These are phyloP conservation scores for Caenorhabditis auriculariae DNA, from an alignment of 2,888 invertebrate genomes.

Conservation along the genomic window DNA sequence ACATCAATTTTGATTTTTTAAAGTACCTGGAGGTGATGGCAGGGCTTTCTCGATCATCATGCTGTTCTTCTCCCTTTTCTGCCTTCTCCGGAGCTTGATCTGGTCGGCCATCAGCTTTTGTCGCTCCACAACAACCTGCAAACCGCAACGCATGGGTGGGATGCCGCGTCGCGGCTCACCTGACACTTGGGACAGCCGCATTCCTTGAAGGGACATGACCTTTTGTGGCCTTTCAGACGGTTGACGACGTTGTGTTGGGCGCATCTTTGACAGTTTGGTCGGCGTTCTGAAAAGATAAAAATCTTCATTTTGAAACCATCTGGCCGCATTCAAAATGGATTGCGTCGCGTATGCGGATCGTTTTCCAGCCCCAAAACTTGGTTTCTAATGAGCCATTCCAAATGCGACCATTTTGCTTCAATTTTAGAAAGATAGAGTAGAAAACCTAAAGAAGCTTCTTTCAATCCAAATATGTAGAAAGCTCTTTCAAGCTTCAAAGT, in stretches of 20 bases:
- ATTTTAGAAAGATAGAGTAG: too few species aligned
- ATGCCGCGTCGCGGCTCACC: slow-evolving; percentile 8
- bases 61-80: slow-evolving; percentile 47
- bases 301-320: too few species aligned
- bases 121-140: slow-evolving; percentile 48
- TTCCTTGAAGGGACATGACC: slow-evolving; percentile 48
- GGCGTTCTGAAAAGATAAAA: slow-evolving; percentile 37
- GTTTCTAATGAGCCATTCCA: too few species aligned
- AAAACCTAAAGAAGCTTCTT: too few species aligned
- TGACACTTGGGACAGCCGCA: slow-evolving; percentile 49
- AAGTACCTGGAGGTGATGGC: not conserved
- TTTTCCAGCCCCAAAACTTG: too few species aligned
- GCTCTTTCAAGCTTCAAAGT: too few species aligned
- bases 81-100: slow-evolving; percentile 48
- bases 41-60: slow-evolving; percentile 4
- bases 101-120: slow-evolving; percentile 56
- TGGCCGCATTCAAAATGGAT: too few species aligned
- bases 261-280: slow-evolving; percentile 55
- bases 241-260: slow-evolving; percentile 49
- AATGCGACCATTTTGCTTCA: too few species aligned
- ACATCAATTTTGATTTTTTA: not conserved
- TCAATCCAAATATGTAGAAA: too few species aligned
- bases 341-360: too few species aligned
- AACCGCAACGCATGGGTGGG: not conserved
- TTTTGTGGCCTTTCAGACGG: slow-evolving; percentile 53